These are phyloP conservation scores for Tympanuchus pallidicinctus DNA, from an alignment of 2,113 vertebrate species.

Conservation along the genomic window DNA sequence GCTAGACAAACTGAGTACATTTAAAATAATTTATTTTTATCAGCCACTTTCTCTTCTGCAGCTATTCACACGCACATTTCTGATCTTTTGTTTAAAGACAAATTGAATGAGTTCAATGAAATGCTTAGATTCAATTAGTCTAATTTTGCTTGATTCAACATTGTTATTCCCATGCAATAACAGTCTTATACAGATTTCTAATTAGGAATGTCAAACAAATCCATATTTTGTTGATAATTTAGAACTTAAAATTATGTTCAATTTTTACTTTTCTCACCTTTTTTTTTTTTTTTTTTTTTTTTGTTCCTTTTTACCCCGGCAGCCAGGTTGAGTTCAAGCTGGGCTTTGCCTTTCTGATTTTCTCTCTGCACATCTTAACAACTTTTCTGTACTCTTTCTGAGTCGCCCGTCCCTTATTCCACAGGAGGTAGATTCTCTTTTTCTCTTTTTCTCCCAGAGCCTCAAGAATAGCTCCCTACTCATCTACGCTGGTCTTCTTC, in stretches of 20 bases:
- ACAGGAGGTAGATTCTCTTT: no score
- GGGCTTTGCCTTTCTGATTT: no score
- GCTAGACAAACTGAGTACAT: neutral
- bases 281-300: neutral
- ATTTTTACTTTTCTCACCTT: neutral
- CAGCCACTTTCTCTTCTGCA: conserved; percentile 14
- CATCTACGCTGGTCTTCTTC: no score
- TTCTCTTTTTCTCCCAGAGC: no score
- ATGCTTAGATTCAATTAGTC: neutral
- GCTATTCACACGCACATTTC: neutral
- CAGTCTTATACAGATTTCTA: neutral
- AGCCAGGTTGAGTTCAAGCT: no score
- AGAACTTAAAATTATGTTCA: neutral
- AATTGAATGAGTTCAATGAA: conserved; percentile 18
- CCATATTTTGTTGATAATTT: neutral
- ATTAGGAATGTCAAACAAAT: neutral
- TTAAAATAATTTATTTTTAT: conserved; percentile 49
- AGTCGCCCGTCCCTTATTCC: no score
- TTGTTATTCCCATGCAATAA: neutral
- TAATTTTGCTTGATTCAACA: neutral
- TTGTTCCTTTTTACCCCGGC: no score
- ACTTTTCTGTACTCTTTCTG: no score
- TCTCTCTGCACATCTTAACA: no score
- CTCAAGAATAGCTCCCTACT: no score
- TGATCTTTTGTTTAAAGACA: conserved; percentile 32